Base-by-base conservation (phyloP, 2,888 invertebrate species). In the Ischnus inquisitorius region DNA sequence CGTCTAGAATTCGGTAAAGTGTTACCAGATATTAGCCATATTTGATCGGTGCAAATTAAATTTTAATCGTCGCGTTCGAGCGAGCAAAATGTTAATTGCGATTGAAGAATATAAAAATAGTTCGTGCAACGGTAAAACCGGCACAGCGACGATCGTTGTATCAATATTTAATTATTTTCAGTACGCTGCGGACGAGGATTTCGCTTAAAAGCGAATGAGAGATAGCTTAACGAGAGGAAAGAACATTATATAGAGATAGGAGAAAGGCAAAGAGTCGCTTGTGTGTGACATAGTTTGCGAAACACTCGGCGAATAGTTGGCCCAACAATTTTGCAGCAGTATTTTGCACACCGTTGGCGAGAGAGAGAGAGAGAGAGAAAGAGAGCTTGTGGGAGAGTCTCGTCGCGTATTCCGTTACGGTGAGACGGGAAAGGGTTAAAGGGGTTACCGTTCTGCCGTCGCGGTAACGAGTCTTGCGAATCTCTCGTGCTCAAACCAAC, bases 301-400 rank as follows among this genome's bases (percentile, higher is more conserved):
- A 89, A 89, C 87, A 88, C 82, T 87, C 85, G 76, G 43, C 85
- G 86, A 91, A 91, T 91, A 90, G 90, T 91, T 89, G 88, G 64
- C 67, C 83, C 79, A 92, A 92, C 90, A 91, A 92, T 91, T 90
- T 90, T 84, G 86, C 86, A 80, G 77, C 87, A 87, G 87, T 88
- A 88, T 90, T 90, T 88, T 87, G 34, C 34, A 86, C 75, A 71
- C 39, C 71, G 77, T 67, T 71, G 43, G 60, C 76, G 68, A 34
- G 34, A 34, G 34, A 34, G 79, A 10, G 80, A 80, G 71, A 79
- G 83, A 84, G 79, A 67, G 39, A n/a, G n/a, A n/a, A n/a, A n/a
- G n/a, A n/a, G 39, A 74, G 68, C 41, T 43, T 54, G 71, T 34
- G 25, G 25, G 54, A 71, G 82, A 82, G 64, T 71, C 69, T 76